A percentile compares a stretch with the other conserved stretches of the same genome.
These are phyloP conservation scores for Nesidiocoris tenuis DNA, from an alignment of 2,888 invertebrate species.

Conservation along the genomic window DNA sequence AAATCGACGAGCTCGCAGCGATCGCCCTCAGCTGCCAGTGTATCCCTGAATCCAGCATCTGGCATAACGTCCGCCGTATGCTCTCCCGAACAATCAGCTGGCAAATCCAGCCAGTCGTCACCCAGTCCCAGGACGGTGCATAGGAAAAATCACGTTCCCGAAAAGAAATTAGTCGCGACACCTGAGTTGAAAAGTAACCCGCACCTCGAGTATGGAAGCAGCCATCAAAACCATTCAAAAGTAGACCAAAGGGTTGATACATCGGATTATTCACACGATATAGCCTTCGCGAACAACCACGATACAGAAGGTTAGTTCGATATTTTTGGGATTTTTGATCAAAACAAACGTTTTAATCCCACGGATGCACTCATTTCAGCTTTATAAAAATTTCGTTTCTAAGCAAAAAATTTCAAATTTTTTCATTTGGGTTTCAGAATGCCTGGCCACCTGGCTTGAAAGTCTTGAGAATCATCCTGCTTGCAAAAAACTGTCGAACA, in stretches of 20 bases:
- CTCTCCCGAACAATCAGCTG: not conserved
- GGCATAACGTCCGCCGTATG: no score
- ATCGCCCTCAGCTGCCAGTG: no score
- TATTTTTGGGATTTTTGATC: not conserved
- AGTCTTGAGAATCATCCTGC: constrained; percentile 45
- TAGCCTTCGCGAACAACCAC: not conserved
- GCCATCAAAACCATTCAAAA: no score
- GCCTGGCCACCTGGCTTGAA: constrained; percentile 41
- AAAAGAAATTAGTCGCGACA: not conserved
- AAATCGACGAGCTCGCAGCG: no score
- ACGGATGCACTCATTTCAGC: no score
- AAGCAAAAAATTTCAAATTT: no score
- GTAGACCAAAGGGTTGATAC: not conserved
- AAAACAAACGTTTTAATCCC: no score
- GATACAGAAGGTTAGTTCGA: not conserved
- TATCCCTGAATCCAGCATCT: no score
- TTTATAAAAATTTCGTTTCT: no score
- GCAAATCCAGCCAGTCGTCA: not conserved
- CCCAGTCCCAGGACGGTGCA: not conserved
- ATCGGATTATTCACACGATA: not conserved
- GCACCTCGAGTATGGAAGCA: not conserved
- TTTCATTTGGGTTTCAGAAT: no score
- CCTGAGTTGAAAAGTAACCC: not conserved
- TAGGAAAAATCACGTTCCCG: not conserved
- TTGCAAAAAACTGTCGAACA: constrained; percentile 17